These are phyloP conservation scores for Eueremaeus valkanovi DNA, from an alignment of 2,888 invertebrate genomes.

Conservation along the genomic window DNA sequence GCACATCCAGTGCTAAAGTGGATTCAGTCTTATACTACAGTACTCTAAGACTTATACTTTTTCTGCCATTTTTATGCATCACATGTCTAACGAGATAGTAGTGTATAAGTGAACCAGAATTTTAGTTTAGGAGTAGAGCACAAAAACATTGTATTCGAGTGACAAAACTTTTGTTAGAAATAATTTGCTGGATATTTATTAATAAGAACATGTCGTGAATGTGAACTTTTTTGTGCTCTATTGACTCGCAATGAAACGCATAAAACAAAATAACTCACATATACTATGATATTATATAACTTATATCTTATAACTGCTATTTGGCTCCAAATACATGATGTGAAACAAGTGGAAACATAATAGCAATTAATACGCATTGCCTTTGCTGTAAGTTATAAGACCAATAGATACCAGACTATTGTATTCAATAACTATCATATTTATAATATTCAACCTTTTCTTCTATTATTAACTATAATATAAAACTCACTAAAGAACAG, in stretches of 20 bases:
- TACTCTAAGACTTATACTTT: neutral
- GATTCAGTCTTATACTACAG: neutral
- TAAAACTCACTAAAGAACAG: no score
- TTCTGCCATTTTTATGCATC: neutral
- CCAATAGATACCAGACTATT: neutral
- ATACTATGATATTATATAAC: no score
- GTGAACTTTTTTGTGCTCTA: neutral
- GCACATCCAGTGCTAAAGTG: neutral
- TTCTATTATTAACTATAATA: no score
- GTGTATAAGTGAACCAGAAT: neutral
- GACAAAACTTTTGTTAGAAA: neutral
- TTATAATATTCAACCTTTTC: no score
- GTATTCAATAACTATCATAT: no score
- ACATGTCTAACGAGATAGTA: neutral
- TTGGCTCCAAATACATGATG: neutral
- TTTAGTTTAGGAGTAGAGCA: neutral
- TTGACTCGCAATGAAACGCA: constrained; percentile 18
- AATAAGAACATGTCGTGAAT: constrained; percentile 14
- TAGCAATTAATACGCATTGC: constrained; percentile 11
- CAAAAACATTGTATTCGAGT: neutral
- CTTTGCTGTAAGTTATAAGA: neutral
- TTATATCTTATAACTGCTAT: neutral
- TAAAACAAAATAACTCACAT: constrained; percentile 22
- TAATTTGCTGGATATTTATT: constrained; percentile 1
- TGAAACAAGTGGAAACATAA: constrained; percentile 25